These are phyloP conservation scores for Acrocephalus kingi DNA, from an alignment of 2,113 vertebrate genomes.

Conservation along the genomic window DNA sequence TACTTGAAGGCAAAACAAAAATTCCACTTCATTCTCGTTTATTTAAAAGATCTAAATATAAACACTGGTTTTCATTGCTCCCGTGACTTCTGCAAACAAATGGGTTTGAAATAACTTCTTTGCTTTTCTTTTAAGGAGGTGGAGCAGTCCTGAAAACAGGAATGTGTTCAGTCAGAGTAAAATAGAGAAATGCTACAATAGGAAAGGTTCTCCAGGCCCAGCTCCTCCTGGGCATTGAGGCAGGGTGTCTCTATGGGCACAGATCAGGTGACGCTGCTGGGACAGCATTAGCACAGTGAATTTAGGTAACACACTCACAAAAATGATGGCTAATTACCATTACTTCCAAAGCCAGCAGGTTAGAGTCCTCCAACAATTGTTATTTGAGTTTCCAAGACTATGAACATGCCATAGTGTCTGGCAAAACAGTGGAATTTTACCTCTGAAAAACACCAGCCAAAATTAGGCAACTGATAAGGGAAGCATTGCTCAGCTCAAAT, in stretches of 20 bases:
- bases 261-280: not conserved
- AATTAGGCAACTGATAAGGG: not conserved
- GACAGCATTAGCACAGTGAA: not conserved
- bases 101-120: not conserved
- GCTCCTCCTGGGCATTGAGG: not conserved
- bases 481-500: not conserved
- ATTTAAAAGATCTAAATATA: not conserved
- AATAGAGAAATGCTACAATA: not conserved
- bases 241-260: not conserved
- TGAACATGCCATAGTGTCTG: rapidly evolving
- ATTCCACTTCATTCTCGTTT: not conserved
- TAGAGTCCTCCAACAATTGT: not conserved
- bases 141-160: not conserved
- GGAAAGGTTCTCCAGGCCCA: not conserved
- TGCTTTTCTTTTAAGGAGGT: not conserved
- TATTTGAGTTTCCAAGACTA: not conserved
- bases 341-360: not conserved
- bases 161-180: not conserved
- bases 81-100: not conserved
- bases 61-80: not conserved
- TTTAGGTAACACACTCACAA: not conserved
- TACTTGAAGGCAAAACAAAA: not conserved
- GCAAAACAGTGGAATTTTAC: not conserved
- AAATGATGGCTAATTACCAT: not conserved
- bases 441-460: not conserved